phyloP scores from a whole-genome alignment of 2,888 invertebrate species.

The Beris morrisii region DNA sequence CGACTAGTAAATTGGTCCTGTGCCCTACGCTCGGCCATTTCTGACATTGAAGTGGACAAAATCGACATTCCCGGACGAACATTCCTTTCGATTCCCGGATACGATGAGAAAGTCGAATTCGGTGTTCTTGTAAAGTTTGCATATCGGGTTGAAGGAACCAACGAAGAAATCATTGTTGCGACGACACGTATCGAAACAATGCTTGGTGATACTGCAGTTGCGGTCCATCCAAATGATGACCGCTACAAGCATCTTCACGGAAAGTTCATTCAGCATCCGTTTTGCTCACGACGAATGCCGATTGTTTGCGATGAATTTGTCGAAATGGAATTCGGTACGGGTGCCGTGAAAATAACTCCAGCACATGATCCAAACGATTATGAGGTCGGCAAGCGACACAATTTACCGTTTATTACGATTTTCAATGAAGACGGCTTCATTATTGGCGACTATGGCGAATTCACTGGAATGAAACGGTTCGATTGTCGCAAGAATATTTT shows the following conservation, averaged over 20 bases:
- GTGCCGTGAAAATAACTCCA: conserved; percentile 98
- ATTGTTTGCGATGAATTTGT: conserved; percentile 93
- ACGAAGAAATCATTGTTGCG: conserved; percentile 87
- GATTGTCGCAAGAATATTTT: conserved; percentile 81
- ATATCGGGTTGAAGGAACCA: conserved; percentile 72
- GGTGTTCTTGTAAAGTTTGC: conserved; percentile 92
- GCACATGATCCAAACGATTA: conserved; percentile 98
- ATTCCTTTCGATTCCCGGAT: conserved; percentile 82
- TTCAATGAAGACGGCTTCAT: conserved; percentile 90
- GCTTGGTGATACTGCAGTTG: conserved; percentile 95
- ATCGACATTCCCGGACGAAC: conserved; percentile 84
- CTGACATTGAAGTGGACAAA: conserved; percentile 99
- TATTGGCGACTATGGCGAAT: conserved; percentile 75
- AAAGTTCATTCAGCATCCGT: conserved; percentile 83
- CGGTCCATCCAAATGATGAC: conserved; percentile 91
- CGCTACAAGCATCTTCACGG: conserved; percentile 84
- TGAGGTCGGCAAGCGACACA: conserved; percentile 88
- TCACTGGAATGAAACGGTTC: conserved; percentile 87
- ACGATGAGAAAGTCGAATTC: conserved; percentile 74
- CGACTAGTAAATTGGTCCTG: conserved; percentile 99
- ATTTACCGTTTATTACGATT: conserved; percentile 82
- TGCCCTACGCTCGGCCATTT: conserved; percentile 93
- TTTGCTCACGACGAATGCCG: conserved; percentile 78
- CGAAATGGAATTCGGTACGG: conserved; percentile 94
- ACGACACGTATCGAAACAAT: conserved; percentile 99